Base-by-base conservation (phyloP, 2,888 invertebrate genomes). In the Nemoura dubitans region DNA sequence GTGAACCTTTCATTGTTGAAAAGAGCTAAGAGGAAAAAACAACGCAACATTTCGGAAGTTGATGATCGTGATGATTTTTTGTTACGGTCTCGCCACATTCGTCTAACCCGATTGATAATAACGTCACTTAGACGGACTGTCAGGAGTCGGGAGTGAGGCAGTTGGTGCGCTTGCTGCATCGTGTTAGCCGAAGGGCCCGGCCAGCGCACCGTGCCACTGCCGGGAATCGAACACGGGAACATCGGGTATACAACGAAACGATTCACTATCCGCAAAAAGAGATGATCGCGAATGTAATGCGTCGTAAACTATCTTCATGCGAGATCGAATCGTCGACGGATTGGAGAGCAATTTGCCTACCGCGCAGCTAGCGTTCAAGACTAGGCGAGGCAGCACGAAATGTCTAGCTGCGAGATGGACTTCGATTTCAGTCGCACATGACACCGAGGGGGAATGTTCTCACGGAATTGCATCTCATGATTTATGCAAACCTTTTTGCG, bases 1-100 rank as follows among this genome's bases (percentile, higher is more conserved):
- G 59, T 59, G 59, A 59, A 59, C 59, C 59, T 59, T 59, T 59
- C 59, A 59, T 59, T 59, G 59, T 59, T 59, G 59, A 21, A 59
- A 59, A 59, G 16, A 59, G 59, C 21, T 59, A 21, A 36, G 14
- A 59, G 59, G 59, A 59, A 59, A 59, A 59, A 59, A 59, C 59
- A 14, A 59, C 59, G 59, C 10, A 59, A 59, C 59, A 59, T 59
- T 59, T 59, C 59, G 59, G 59, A 59, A 59, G 59, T 59, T 59
- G 59, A 14, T 21, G 21, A 14, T 59, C 59, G 59, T 59, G 59
- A 59, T 59, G 59, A 59, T 59, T 59, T 59, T 59, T 59, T 59
- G 59, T 59, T 59, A 59, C 59, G 59, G 59, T 59, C 59, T 59
- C 59, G 21, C 59, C 59, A 59, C 59, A 59, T 59, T 59, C 59